These are phyloP conservation scores for Ptychobarbus kaznakovi DNA, from an alignment of 2,797 vertebrate genomes.

Conservation along the genomic window DNA sequence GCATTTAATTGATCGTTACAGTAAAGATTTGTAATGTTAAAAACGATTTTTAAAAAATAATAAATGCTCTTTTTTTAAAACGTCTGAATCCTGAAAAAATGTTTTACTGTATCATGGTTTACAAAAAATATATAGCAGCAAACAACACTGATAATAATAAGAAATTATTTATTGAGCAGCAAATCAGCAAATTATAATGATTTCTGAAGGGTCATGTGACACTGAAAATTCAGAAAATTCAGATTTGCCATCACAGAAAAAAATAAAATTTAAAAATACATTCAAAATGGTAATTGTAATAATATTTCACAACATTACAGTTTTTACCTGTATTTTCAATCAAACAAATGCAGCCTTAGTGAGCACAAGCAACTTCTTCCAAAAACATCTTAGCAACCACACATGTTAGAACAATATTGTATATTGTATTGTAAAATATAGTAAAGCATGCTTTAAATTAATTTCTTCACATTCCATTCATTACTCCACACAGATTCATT, in stretches of 20 bases:
- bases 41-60: no score
- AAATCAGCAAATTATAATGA: not conserved
- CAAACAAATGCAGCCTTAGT: not conserved
- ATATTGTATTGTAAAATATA: not conserved
- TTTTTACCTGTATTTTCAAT: not conserved
- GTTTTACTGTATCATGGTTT: not conserved
- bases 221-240: not conserved
- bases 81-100: not conserved
- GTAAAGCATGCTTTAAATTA: not conserved
- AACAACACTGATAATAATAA: not conserved
- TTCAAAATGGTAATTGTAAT: not conserved
- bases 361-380: not conserved
- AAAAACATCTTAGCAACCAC: not conserved
- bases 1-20: no score
- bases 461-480: not conserved
- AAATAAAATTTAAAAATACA: not conserved
- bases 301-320: not conserved
- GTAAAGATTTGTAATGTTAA: no score
- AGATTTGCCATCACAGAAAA: not conserved
- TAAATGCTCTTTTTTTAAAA: no score
- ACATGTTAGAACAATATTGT: not conserved
- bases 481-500: not conserved
- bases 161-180: not conserved
- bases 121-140: not conserved
- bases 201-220: not conserved